Evolutionary conservation across 1,140 invertebrate genomes (phyloP), one percentile per base, ranked within the genome.

Genomic region (Lepidurus arcticus): DNA sequence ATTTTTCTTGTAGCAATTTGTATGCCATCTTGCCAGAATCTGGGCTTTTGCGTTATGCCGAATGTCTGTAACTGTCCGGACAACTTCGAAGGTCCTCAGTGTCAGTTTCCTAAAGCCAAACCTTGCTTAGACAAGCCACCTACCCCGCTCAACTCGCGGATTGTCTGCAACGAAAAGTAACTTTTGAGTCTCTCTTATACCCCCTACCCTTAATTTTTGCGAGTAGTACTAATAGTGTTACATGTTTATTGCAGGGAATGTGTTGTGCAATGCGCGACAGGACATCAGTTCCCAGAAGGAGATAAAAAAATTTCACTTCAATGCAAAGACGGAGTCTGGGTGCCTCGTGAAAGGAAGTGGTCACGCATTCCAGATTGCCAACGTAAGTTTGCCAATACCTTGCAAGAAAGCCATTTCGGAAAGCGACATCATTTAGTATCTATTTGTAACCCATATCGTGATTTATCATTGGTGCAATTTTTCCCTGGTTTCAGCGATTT

Each of bases 11-110:
- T 80, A 93, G 92, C 91, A 6, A 86, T 89, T 80, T 96, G 94
- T 83, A 82, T 89, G 16, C 90, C 91, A 0, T 84, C 87, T 1
- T 96, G 93, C 83, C 86, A 90, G 82, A 94, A 96, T 84, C 91
- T 89, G 75, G 93, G 94, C 0, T 90, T 92, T 16, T 95, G 93
- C 82, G 82, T 91, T 1, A 86, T 86, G 1, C 91, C 91, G 0
- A 90, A 92, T 83, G 84, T 87, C 1, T 94, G 93, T 81, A 83
- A 90, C 10, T 96, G 93, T 81, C 86, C 90, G 0, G 87, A 89
- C 26, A 90, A 90, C 81, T 94, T 89, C 83, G 88, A 87, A 42
- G 94, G 94, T 21, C 88, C 89, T 1, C 87, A 90, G 74, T 96
- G 94, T 82, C 91, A 95, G 83, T 89, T 88, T 1, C 78, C 82